Conservation (phyloP, 2,113 vertebrate genomes). For the Oryzias celebensis region DNA sequence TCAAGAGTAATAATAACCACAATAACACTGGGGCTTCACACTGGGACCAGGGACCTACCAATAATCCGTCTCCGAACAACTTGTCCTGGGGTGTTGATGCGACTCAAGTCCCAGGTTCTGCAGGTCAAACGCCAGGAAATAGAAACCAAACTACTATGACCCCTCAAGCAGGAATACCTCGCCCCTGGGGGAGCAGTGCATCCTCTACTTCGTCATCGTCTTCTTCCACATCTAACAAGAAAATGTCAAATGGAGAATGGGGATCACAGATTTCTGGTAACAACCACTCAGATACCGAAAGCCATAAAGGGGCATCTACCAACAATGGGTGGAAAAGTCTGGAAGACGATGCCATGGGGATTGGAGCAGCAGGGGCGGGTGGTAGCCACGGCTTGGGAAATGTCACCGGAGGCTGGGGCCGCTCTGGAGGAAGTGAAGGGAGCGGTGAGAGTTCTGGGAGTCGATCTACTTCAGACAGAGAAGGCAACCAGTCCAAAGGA, state of each 20-base stretch:
- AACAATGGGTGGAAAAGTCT: conserved; percentile 90
- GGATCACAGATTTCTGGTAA: conserved; percentile 80
- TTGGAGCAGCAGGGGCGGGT: conserved; percentile 44
- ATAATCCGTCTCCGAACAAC: conserved; percentile 74
- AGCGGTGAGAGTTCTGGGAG: conserved; percentile 85
- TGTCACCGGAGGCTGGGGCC: conserved; percentile 58
- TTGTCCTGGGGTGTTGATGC: conserved; percentile 78
- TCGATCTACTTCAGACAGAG: conserved; percentile 79
- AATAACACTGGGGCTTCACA: conserved; percentile 79
- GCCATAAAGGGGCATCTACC: conserved; percentile 83
- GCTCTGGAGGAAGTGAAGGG: conserved; percentile 84
- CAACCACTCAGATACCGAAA: conserved; percentile 76
- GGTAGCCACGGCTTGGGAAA: conserved; percentile 36
- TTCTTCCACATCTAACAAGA: conserved; percentile 77
- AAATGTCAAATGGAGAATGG: conserved; percentile 86
- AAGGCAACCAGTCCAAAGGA: conserved; percentile 68
- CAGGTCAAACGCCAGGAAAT: conserved; percentile 56
- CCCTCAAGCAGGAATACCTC: conserved; percentile 78
- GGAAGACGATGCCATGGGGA: conserved; percentile 87
- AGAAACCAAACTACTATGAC: conserved; percentile 74
- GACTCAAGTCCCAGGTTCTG: conserved; percentile 47
- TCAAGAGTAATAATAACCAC: conserved; percentile 84
- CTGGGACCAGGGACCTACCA: conserved; percentile 86
- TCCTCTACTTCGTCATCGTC: conserved; percentile 78
- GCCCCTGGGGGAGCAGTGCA: conserved; percentile 84